These are phyloP conservation scores for Benitochromis conjunctus DNA, from an alignment of 2,113 vertebrate genomes.

Conservation along the genomic window DNA sequence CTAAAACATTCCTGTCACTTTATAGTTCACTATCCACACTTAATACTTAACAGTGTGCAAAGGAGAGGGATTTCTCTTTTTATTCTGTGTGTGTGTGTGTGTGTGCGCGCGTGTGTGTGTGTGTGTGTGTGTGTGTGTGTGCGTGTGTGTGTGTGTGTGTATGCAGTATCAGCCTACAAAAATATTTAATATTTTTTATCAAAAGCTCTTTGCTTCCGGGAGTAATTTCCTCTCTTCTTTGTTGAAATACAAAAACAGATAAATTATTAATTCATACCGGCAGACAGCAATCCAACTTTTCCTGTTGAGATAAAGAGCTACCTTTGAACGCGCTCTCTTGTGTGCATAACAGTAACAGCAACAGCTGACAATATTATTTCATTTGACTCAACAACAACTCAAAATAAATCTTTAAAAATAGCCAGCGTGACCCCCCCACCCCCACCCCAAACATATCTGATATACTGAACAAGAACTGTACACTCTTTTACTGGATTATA, in stretches of 20 bases:
- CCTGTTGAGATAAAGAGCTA: not conserved
- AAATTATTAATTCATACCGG: not conserved
- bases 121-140: no score
- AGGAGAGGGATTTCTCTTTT: not conserved
- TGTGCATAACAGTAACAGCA: not conserved
- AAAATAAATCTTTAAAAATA: constrained; percentile 5
- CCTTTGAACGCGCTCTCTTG: not conserved
- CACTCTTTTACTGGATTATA: not conserved
- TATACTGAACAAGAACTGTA: not conserved
- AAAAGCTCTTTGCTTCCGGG: not conserved
- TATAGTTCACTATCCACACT: not conserved
- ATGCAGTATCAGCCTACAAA: not conserved
- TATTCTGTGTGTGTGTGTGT: not conserved
- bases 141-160: not conserved
- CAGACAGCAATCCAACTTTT: not conserved
- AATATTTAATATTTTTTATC: not conserved
- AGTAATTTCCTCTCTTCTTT: not conserved
- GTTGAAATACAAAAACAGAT: not conserved
- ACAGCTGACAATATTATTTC: not conserved
- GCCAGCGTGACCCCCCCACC: not conserved
- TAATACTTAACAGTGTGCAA: not conserved
- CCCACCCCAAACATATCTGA: not conserved
- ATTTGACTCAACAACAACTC: not conserved
- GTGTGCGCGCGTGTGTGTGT: not conserved
- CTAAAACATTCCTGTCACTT: not conserved